Evolutionary conservation across 2,797 vertebrate species (phyloP), one percentile per base, ranked within the genome.

Genomic region (Karalla daura): DNA sequence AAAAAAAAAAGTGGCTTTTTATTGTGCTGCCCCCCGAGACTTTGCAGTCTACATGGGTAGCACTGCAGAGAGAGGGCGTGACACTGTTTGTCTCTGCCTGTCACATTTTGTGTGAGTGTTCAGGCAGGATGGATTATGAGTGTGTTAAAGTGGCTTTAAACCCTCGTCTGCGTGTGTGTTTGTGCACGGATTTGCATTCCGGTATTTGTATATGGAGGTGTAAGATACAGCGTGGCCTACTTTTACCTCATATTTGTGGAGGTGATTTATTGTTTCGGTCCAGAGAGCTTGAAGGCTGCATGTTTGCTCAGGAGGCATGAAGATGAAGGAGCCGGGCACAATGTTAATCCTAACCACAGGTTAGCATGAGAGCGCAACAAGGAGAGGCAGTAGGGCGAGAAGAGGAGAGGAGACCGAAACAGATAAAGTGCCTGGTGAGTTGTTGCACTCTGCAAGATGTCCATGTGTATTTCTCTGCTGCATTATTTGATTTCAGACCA

Each of bases 261-360:
- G 47, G 56, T 77, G 79, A 80, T 77, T 80, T 80, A 78, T 84
- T 80, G 76, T 79, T 72, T 71, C 49, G 25, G 39, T 63, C 18
- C 63, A 58, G 23, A 69, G 56, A 71, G 51, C 32, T 37, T 27
- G 13, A 32, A 63, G 61, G 39, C 49, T 50, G 47, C 21, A 47
- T 63, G 58, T 59, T 47, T 52, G n/a, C 55, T 55, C 49, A 21
- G 41, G 43, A 78, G 55, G 49, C 25, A 27, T 37, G 46, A 21
- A 76, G 43, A 73, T 46, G 41, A 49, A 66, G 39, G n/a, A 53
- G 50, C 20, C 33, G 62, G 49, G 44, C 2, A 30, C 51, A 55
- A 73, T 66, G 51, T 37, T 60, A 32, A 74, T 76, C 69, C 61
- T 39, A 35, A 65, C 21, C 44, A 50, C 45, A 36, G 63, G 52